Percentiles rank a stretch among this genome's conserved stretches.
Evolutionary conservation across 2,113 vertebrate genomes (phyloP).

Genomic region (Podocnemis expansa): DNA sequence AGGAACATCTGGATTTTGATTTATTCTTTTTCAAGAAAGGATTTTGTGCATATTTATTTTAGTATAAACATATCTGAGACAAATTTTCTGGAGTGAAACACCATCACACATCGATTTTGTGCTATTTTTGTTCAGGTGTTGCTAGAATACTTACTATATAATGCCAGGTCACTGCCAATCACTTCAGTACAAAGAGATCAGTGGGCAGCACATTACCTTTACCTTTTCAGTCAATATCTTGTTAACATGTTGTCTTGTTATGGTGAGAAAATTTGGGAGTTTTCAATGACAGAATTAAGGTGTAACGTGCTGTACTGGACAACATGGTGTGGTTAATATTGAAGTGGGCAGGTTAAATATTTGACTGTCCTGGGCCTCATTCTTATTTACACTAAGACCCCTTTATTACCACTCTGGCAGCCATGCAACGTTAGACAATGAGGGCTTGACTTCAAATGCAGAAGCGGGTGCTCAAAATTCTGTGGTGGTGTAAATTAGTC

Average conservation of each 20-base stretch:
- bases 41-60: background rate
- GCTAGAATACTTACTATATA: background rate
- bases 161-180: background rate
- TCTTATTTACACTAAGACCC: background rate
- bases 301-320: background rate
- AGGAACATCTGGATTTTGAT: background rate
- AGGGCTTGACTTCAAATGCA: background rate
- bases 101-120: background rate
- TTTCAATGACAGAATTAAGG: background rate
- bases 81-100: slow-evolving; percentile 26
- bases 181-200: background rate
- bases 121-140: background rate
- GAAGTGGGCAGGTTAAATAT: background rate
- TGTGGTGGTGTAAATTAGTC: background rate
- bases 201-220: background rate
- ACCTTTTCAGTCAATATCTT: background rate
- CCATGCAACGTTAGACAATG: background rate
- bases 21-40: background rate
- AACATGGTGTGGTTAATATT: background rate
- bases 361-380: background rate
- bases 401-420: background rate
- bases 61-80: background rate
- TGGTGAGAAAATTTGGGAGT: background rate
- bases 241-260: background rate
- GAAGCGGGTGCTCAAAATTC: background rate